Evolutionary conservation across 2,888 invertebrate genomes (phyloP).

Genomic region (Hermaeophaga mercurialis): DNA sequence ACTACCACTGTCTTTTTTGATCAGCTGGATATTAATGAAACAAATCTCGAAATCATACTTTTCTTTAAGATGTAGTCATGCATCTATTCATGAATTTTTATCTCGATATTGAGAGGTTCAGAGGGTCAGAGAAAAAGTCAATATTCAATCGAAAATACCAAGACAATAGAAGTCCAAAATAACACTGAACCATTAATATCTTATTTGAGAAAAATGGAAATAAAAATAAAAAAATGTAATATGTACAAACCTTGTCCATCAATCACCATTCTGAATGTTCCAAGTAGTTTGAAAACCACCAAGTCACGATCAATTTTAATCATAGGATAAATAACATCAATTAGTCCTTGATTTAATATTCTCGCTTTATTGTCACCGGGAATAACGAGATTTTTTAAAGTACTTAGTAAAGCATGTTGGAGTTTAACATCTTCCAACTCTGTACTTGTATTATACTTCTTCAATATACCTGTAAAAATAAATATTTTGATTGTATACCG

Average conservation of each 20-base stretch:
- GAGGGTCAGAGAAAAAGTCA: too few species aligned
- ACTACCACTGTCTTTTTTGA: too few species aligned
- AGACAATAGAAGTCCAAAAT: too few species aligned
- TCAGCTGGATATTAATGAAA: too few species aligned
- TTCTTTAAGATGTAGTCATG: too few species aligned
- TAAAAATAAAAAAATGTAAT: too few species aligned
- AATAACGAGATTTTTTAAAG: conserved; percentile 78
- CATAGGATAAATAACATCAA: conserved; percentile 75
- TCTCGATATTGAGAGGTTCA: too few species aligned
- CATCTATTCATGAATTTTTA: too few species aligned
- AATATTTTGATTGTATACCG: not conserved
- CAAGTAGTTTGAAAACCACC: conserved; percentile 85
- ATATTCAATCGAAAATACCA: too few species aligned
- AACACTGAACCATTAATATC: too few species aligned
- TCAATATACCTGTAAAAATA: conserved; percentile 54
- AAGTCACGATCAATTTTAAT: conserved; percentile 71
- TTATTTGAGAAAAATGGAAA: too few species aligned
- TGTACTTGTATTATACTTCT: conserved; percentile 64
- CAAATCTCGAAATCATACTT: too few species aligned
- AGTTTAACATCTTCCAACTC: conserved; percentile 62
- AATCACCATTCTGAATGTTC: conserved; percentile 83
- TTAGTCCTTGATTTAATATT: conserved; percentile 73
- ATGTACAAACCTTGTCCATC: conserved; percentile 78
- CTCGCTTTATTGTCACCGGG: conserved; percentile 75
- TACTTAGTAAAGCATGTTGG: conserved; percentile 77